Evolutionary conservation across 2,113 vertebrate species (phyloP).

Genomic region (Pterocles orientalis): DNA sequence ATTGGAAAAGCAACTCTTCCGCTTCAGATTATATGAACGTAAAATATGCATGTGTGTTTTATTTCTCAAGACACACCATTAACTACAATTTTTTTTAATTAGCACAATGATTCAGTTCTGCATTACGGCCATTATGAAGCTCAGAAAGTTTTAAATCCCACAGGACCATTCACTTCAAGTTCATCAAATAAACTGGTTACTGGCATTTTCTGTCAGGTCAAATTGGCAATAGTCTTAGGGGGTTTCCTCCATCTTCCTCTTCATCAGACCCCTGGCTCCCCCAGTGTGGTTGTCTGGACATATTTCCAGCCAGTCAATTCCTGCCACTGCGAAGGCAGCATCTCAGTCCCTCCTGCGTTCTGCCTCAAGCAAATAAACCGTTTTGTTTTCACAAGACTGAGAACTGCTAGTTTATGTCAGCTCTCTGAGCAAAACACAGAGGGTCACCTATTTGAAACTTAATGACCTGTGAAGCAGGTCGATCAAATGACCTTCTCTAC

Average conservation of each 20-base stretch:
- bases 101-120: background rate
- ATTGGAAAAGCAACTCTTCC: background rate
- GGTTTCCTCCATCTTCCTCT: background rate
- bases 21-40: background rate
- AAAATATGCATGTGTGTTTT: background rate
- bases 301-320: background rate
- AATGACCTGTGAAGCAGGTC: background rate
- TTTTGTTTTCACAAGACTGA: slow-evolving; percentile 30
- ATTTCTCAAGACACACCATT: slow-evolving; percentile 6
- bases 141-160: background rate
- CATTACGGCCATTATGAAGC: background rate
- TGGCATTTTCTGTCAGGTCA: background rate
- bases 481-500: background rate
- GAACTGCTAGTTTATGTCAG: slow-evolving; percentile 9
- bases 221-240: background rate
- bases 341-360: background rate
- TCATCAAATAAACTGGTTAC: background rate
- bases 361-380: slow-evolving; percentile 32
- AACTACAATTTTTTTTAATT: background rate
- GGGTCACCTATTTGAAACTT: slow-evolving; percentile 20
- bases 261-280: background rate
- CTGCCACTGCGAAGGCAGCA: background rate
- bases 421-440: background rate
- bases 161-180: background rate
- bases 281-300: background rate